These are phyloP conservation scores for Eospalax fontanierii DNA, from an alignment of 2,797 vertebrate genomes.

Conservation along the genomic window DNA sequence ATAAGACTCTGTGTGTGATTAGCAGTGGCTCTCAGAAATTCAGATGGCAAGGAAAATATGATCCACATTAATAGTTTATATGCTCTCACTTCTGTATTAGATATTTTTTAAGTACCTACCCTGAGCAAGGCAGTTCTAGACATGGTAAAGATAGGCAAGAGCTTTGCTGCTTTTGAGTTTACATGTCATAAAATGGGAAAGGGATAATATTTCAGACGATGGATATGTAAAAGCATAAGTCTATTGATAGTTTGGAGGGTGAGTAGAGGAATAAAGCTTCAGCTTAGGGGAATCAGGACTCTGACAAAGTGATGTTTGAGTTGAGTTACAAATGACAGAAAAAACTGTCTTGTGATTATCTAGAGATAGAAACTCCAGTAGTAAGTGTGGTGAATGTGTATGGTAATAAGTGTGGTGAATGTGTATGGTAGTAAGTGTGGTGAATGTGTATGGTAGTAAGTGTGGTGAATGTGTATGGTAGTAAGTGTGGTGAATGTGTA, in stretches of 20 bases:
- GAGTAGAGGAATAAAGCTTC: not conserved
- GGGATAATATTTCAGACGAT: not conserved
- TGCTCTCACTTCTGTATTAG: not conserved
- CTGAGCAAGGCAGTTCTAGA: not conserved
- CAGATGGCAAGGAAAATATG: not conserved
- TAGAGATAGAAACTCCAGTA: not conserved
- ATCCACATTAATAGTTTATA: not conserved
- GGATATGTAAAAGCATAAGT: not conserved
- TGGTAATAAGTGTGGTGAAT: too few species aligned
- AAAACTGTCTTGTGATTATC: not conserved
- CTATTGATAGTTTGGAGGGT: not conserved
- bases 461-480: not conserved
- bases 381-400: not conserved
- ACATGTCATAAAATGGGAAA: not conserved
- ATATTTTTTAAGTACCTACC: not conserved
- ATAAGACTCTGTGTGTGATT: not conserved
- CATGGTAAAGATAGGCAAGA: not conserved
- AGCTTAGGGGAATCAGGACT: not conserved
- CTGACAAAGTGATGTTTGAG: not conserved
- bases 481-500: not conserved
- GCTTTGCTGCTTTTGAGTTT: not conserved
- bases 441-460: not conserved
- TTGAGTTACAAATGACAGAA: not conserved
- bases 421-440: constrained; percentile 14
- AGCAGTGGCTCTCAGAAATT: not conserved